Conservation (phyloP, 1,140 invertebrate genomes). For the Zaprionus capensis region DNA sequence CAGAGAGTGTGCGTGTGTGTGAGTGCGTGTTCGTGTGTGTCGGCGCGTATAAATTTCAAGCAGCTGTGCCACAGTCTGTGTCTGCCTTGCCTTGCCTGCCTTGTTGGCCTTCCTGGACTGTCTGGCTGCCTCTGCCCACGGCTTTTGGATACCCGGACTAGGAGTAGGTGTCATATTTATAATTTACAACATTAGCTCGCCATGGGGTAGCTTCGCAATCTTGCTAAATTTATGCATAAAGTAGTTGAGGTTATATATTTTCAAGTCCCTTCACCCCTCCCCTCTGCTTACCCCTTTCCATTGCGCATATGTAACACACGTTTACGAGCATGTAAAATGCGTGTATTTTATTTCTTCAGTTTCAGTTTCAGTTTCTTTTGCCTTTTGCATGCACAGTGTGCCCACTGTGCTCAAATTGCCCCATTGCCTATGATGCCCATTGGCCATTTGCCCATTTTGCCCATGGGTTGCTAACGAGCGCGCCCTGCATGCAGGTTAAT, state of each 20-base stretch:
- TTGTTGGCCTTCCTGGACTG: conserved; percentile 27
- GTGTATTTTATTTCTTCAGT: conserved; percentile 78
- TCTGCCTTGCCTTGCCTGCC: conserved; percentile 1
- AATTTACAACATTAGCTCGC: conserved; percentile 83
- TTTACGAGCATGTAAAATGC: conserved; percentile 81
- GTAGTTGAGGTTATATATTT: conserved; percentile 81
- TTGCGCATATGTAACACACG: conserved; percentile 78
- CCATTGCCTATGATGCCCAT: conserved; percentile 42
- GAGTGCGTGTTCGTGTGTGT: conserved; percentile 39
- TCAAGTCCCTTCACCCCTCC: conserved; percentile 13
- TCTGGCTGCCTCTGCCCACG: conserved; percentile 10
- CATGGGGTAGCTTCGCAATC: conserved; percentile 82
- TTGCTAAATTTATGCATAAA: conserved; percentile 82
- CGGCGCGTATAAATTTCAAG: conserved; percentile 66
- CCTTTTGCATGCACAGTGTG: conserved; percentile 40
- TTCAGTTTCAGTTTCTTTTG: conserved; percentile 49
- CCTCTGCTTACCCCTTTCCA: background rate
- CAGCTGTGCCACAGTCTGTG: conserved; percentile 51
- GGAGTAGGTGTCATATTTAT: conserved; percentile 83
- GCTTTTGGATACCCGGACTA: conserved; percentile 44
- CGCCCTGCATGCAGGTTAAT: conserved; percentile 36
- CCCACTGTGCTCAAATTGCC: conserved; percentile 19
- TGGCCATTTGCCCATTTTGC: conserved; percentile 16
- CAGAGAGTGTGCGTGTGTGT: conserved; percentile 35
- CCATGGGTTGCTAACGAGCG: conserved; percentile 50